These are phyloP conservation scores for Catamblyrhynchus diadema DNA, from an alignment of 2,797 vertebrate genomes.

Conservation along the genomic window DNA sequence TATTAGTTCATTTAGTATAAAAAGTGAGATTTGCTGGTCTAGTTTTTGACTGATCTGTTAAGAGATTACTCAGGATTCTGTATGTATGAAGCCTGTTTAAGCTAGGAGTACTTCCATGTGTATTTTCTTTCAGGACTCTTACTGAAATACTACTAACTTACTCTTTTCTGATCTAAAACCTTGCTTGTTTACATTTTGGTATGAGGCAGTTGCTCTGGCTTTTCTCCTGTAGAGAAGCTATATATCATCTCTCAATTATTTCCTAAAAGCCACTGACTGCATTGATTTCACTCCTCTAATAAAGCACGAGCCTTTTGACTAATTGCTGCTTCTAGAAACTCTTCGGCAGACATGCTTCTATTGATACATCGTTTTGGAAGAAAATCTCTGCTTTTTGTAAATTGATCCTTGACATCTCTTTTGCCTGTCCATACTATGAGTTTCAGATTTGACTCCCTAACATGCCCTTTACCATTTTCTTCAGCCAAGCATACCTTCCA, in stretches of 20 bases:
- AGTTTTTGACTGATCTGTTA: not conserved
- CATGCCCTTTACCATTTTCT: not conserved
- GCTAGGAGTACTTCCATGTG: not conserved
- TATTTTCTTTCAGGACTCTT: not conserved
- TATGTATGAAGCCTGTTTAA: not conserved
- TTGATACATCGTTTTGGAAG: not conserved
- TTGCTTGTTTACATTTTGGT: not conserved
- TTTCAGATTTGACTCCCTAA: not conserved
- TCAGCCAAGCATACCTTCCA: not conserved
- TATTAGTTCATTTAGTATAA: not conserved
- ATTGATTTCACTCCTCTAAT: not conserved
- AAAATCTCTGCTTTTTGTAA: not conserved
- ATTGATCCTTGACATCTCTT: not conserved
- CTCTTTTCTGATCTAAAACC: not conserved
- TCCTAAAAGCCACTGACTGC: not conserved
- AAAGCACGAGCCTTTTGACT: not conserved
- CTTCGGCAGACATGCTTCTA: accelerated
- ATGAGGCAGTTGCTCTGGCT: not conserved
- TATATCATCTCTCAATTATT: not conserved
- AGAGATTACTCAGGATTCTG: not conserved
- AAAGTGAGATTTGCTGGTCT: not conserved
- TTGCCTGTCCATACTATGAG: not conserved
- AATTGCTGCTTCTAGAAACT: not conserved
- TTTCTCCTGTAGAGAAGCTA: not conserved
- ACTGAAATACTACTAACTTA: not conserved